phyloP scores from a whole-genome alignment of 2,888 invertebrate species.

The Rotaria sp. region DNA sequence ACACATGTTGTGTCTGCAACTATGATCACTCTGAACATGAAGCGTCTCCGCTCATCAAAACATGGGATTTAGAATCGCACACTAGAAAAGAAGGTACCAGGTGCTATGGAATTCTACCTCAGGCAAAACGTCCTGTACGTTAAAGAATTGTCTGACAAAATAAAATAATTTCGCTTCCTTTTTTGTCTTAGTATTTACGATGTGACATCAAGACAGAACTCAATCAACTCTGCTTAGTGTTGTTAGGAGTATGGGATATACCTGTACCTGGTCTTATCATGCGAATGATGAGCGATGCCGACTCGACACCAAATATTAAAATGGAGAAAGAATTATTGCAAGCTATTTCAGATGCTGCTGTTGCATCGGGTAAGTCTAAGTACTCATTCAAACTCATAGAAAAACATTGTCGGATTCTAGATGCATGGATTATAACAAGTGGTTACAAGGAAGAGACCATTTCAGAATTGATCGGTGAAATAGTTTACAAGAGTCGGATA shows the following conservation, averaged over 20 bases:
- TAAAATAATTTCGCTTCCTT: not conserved
- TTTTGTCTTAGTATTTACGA: not conserved
- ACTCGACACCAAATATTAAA: not conserved
- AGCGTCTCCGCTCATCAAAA: not conserved
- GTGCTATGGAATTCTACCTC: not conserved
- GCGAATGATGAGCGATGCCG: not conserved
- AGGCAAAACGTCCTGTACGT: not conserved
- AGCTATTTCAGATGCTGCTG: not conserved
- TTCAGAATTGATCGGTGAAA: not conserved
- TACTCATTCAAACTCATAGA: too few species aligned
- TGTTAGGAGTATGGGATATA: not conserved
- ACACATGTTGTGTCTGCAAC: not conserved
- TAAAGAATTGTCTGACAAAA: not conserved
- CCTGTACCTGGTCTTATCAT: not conserved
- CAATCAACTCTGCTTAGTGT: not conserved
- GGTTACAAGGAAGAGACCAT: not conserved
- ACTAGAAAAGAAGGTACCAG: not conserved
- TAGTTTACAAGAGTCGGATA: not conserved
- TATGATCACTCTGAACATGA: not conserved
- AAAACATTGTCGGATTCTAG: not conserved
- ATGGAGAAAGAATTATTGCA: not conserved
- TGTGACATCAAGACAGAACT: not conserved
- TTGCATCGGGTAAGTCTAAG: not conserved
- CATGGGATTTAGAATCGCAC: not conserved
- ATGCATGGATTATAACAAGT: not conserved